Percentiles rank a stretch among this genome's conserved stretches.
Evolutionary conservation across 2,113 vertebrate species (phyloP).

Genomic region (Murina feae): DNA sequence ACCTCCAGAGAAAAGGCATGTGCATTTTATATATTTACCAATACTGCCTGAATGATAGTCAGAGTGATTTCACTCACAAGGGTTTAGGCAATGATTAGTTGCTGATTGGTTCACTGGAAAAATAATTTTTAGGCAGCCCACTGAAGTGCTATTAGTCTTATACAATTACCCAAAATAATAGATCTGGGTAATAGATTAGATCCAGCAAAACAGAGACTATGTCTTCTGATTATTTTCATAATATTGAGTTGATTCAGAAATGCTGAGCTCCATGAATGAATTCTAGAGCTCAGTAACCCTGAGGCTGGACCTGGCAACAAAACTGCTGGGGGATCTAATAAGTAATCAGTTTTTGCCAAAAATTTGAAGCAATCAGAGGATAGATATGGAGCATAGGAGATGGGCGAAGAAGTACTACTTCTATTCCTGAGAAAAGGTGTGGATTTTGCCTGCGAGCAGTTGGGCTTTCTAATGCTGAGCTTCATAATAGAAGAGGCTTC

Average conservation of each 20-base stretch:
- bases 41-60: neutral
- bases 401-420: neutral
- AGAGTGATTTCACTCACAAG: neutral
- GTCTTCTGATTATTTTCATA: neutral
- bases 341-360: neutral
- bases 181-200: neutral
- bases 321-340: fast-evolving
- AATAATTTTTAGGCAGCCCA: too few relatives aligned
- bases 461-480: neutral
- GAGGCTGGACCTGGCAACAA: neutral
- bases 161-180: neutral
- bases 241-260: neutral
- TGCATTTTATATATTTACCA: neutral
- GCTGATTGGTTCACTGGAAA: neutral
- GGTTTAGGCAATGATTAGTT: neutral
- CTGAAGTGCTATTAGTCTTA: neutral
- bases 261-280: neutral
- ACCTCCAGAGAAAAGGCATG: neutral
- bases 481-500: neutral
- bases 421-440: neutral
- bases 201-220: neutral
- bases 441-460: neutral
- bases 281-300: fast-evolving
- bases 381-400: neutral
- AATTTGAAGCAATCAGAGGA: neutral